Base-by-base conservation (phyloP, 35 echinoderm and acorn worm species). In the Heliocidaris tuberculata region DNA sequence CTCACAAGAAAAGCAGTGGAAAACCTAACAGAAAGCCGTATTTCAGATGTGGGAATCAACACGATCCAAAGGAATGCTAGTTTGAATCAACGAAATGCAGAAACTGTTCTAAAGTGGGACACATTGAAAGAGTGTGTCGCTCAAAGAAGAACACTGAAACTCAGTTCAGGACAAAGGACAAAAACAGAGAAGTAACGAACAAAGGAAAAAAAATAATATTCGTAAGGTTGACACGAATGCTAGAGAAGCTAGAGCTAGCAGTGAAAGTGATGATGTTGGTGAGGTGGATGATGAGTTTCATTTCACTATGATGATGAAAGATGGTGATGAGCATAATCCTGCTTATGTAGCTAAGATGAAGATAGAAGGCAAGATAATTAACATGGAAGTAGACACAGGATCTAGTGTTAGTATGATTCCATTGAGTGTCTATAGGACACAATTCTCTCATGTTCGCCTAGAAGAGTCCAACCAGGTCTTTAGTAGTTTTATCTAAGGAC, bases 351-450 rank as follows among this genome's bases (percentile, higher is more conserved):
- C 85, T 4, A 27, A 65, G 11, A 56, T 94, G 11, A 86, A 88
- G 47, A 49, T 94, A 17, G 94, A 94, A 16, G 78, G 94, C 35
- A 94, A 13, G 31, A 27, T 94, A 50, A 50, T 94, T 7, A 19
- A 94, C 4, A 94, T 94, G 94, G 78, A 94, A 94, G 35, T 94
- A 31, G 94, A 88, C 49, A 94, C 94, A 48, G 94, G 94, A 31
- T 94, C 94, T 24, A 19, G 94, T 88, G 94, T 56, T 56, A 50
- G 65, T 9, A 94, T 94, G 85, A 70, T 32, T 27, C 49, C 92
- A 50, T n/a, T 94, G 17, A 50, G 30, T 17, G 15, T 31, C 29
- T 60, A 94, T 60, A 90, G 5, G 16, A 17, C 16, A 31, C 16
- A 90, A 6, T 48, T 90, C 13, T 31, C 88, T 16, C 88, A 90